Conservation (phyloP, 1,140 invertebrate species). For the Drosophila kepulauana region DNA sequence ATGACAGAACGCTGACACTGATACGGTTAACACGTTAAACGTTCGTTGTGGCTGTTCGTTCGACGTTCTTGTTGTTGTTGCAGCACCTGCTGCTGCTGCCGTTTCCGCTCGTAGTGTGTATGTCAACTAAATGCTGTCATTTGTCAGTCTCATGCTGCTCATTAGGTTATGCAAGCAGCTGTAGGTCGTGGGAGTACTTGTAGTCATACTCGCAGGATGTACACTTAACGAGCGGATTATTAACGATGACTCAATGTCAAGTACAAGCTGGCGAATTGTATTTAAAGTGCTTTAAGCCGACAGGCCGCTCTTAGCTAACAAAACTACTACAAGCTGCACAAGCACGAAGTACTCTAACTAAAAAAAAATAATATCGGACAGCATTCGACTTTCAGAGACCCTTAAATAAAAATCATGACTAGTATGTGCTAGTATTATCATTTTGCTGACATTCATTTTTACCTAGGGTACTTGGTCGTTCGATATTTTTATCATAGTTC, state of each 20-base stretch:
- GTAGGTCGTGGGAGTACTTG: not conserved
- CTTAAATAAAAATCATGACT: not conserved
- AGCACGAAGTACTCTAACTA: constrained; percentile 3
- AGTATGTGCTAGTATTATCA: too few relatives aligned
- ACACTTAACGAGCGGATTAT: constrained; percentile 51
- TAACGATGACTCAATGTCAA: constrained; percentile 68
- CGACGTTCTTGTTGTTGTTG: constrained; percentile 2
- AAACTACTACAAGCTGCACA: not conserved
- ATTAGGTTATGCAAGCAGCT: constrained; percentile 71
- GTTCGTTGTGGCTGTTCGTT: constrained; percentile 3
- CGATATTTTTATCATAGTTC: too few relatives aligned
- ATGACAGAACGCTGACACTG: constrained; percentile 45
- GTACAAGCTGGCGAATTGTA: constrained; percentile 36
- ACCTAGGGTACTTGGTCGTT: too few relatives aligned
- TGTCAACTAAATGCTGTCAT: constrained; percentile 49
- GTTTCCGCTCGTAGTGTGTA: constrained; percentile 56
- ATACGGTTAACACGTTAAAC: constrained; percentile 39
- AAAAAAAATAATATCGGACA: constrained; percentile 32
- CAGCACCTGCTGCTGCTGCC: constrained; percentile 27
- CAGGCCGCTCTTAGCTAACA: constrained; percentile 17
- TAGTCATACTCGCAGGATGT: constrained; percentile 4
- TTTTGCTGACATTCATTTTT: too few relatives aligned
- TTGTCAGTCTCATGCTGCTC: constrained; percentile 50
- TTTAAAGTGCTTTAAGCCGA: constrained; percentile 46
- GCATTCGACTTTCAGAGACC: not conserved